Evolutionary conservation across 2,888 invertebrate genomes (phyloP).

Genomic region (Byasa hedistus): DNA sequence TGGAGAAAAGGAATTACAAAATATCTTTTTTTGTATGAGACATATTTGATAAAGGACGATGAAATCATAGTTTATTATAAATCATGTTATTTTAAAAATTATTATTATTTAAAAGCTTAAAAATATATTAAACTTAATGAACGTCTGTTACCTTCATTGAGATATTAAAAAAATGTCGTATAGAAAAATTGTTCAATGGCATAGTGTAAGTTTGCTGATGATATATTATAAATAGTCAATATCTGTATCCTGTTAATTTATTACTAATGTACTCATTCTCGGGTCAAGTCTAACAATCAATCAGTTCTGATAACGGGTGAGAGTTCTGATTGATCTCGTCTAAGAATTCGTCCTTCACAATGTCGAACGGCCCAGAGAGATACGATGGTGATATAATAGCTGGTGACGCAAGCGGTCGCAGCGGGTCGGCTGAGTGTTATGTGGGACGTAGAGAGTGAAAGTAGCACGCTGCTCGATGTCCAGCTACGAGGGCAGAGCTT

Average conservation of each 20-base stretch:
- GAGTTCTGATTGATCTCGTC: background rate
- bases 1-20: too few species aligned
- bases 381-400: constrained; percentile 68
- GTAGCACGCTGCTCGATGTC: constrained; percentile 49
- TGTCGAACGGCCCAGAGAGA: constrained; percentile 45
- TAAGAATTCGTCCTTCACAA: constrained; percentile 60
- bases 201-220: too few species aligned
- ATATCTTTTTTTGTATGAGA: too few species aligned
- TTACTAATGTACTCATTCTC: background rate
- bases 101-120: too few species aligned
- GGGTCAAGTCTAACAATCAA: background rate
- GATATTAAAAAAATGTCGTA: too few species aligned
- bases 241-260: background rate
- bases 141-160: too few species aligned
- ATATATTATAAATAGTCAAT: too few species aligned
- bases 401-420: constrained; percentile 61
- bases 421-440: constrained; percentile 52
- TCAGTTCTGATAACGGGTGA: background rate
- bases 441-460: constrained; percentile 68
- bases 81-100: too few species aligned
- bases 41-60: too few species aligned
- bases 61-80: too few species aligned
- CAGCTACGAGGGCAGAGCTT: constrained; percentile 26
- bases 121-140: too few species aligned
- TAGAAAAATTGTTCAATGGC: too few species aligned